Base-by-base conservation (phyloP, 2,888 invertebrate genomes). In the Magallana nippona region DNA sequence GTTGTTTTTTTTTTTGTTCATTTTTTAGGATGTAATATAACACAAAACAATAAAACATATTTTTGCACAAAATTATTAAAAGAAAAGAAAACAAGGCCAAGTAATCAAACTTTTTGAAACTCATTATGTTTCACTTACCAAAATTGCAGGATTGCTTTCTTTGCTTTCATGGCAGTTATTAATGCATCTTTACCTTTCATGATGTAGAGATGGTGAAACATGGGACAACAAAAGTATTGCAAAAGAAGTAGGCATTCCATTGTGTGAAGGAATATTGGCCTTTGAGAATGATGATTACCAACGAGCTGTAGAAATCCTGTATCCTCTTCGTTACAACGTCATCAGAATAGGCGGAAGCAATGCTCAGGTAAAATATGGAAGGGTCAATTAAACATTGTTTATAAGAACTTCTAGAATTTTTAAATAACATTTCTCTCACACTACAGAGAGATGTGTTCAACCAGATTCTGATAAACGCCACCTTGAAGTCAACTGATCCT, bases 341-440 rank as follows among this genome's bases (percentile, higher is more conserved):
- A 83, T 92, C 44, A 86, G 84, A 32, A 93, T 94, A 82, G 95
- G 95, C 8, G 95, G 95, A 44, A 94, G 94, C 85, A 91, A 94
- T 89, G 94, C 95, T 19, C 95, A 95, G 93, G 94, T 94, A 81
- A 44, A 3, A 44, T 3, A 44, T 44, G 0, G 44, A 44, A 5
- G 8, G 44, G 3, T 44, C 8, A 44, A 44, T 44, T 44, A 44
- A 44, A 44, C 3, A 44, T 44, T 44, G 44, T 8, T 0, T 44
- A 44, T 44, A 44, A 44, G 8, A 44, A 44, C 17, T 78, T 19
- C 10, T 79, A 19, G 15, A 55, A 55, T 56, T 10, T 55, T n/a
- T n/a, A n/a, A 10, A 10, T 44, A 44, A 44, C 44, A 44, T 32
- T 11, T 27, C 27, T 71, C 55, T 83, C 77, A 32, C 77, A 44